Evolutionary conservation across 2,113 vertebrate species (phyloP).

Genomic region (Tachysurus vachellii): DNA sequence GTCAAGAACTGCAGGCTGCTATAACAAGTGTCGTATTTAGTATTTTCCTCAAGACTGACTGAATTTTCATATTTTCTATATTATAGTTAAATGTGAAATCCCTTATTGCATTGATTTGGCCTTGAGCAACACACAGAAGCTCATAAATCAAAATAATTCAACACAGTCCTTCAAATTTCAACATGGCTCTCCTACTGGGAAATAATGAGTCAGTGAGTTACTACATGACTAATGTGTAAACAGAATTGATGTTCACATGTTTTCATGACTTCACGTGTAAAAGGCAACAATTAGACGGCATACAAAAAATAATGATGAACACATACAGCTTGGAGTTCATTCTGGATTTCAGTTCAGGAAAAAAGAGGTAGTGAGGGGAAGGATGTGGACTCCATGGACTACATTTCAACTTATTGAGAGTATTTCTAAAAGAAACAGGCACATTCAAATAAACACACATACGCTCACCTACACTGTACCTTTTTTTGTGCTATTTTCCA

Average conservation of each 20-base stretch:
- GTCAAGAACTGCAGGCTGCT: not conserved
- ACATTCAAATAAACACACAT: not conserved
- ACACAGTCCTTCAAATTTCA: constrained; percentile 12
- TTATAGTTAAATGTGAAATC: not conserved
- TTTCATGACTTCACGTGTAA: not conserved
- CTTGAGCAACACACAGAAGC: not conserved
- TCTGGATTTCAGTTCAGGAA: not conserved
- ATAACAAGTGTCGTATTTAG: not conserved
- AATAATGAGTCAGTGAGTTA: not conserved
- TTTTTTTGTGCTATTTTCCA: not conserved
- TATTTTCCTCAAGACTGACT: not conserved
- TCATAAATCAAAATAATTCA: not conserved
- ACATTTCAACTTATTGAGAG: not conserved
- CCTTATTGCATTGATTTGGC: not conserved
- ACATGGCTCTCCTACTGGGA: not conserved
- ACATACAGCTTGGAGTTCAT: not conserved
- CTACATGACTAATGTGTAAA: not conserved
- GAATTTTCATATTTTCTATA: constrained; percentile 2
- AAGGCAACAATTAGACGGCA: not conserved
- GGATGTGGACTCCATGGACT: not conserved
- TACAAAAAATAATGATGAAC: not conserved
- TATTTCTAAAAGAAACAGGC: not conserved
- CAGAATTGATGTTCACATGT: not conserved
- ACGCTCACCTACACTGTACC: not conserved
- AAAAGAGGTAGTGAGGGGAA: not conserved